These are phyloP conservation scores for Oncorhynchus mykiss DNA, from an alignment of 2,113 vertebrate species.

Conservation along the genomic window DNA sequence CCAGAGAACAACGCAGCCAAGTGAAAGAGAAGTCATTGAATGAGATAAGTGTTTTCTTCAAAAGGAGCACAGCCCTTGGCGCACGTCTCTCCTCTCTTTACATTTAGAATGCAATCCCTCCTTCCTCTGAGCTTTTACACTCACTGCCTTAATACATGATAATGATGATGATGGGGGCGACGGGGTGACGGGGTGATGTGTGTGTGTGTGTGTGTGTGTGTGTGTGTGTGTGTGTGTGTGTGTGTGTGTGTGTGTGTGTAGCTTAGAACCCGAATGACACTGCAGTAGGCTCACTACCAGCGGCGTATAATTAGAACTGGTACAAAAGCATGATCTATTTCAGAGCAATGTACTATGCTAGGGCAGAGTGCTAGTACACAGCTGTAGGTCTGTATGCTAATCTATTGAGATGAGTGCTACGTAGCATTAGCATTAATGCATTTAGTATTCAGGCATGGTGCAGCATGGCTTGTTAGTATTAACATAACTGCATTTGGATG, in stretches of 20 bases:
- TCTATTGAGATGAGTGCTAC: background rate
- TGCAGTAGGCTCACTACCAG: background rate
- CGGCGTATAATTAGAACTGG: too few species aligned
- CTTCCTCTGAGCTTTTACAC: constrained; percentile 56
- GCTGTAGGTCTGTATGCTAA: too few species aligned
- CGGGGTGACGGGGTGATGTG: constrained; percentile 41
- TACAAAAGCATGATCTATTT: too few species aligned
- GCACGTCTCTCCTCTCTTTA: constrained; percentile 42
- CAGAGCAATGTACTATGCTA: too few species aligned
- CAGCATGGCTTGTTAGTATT: background rate
- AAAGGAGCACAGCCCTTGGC: constrained; percentile 64
- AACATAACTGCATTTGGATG: background rate
- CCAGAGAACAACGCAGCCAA: constrained; percentile 41
- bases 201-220: constrained; percentile 7
- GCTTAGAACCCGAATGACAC: background rate
- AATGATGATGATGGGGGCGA: constrained; percentile 52
- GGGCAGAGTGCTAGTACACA: too few species aligned
- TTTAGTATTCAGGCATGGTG: background rate
- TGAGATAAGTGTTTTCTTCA: constrained; percentile 49
- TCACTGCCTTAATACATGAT: constrained; percentile 71
- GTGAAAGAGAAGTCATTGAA: constrained; percentile 33
- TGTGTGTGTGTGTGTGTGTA: too few species aligned
- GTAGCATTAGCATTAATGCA: background rate
- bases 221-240: too few species aligned
- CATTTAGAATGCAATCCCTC: constrained; percentile 73